phyloP scores from a whole-genome alignment of 2,888 invertebrate species.

The Ophioninae sp. region DNA sequence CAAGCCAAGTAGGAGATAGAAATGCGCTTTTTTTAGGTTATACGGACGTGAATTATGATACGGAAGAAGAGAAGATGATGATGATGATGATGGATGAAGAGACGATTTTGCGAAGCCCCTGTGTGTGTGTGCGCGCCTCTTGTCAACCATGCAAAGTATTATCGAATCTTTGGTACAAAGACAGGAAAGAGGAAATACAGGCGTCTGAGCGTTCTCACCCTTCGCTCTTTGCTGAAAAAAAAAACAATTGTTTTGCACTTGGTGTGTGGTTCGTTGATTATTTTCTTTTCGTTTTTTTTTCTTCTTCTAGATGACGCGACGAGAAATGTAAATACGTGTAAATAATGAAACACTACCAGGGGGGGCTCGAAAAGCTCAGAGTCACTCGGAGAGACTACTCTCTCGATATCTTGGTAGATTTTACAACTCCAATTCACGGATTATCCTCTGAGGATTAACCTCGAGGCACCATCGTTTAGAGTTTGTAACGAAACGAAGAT shows the following conservation, averaged over 20 bases:
- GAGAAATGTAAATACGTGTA: constrained; percentile 77
- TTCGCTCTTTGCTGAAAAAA: constrained; percentile 12
- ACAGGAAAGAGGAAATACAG: constrained; percentile 6
- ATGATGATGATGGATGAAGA: constrained; percentile 10
- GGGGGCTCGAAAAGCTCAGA: constrained; percentile 22
- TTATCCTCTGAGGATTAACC: constrained; percentile 32
- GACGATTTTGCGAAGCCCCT: constrained; percentile 13
- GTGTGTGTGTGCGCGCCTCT: constrained; percentile 10
- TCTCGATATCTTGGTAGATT: constrained; percentile 33
- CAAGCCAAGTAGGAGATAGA: constrained; percentile 32
- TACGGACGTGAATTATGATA: constrained; percentile 29
- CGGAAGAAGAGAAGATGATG: constrained; percentile 28
- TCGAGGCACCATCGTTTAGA: constrained; percentile 64
- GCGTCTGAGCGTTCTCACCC: constrained; percentile 7
- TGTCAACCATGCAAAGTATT: constrained; percentile 19
- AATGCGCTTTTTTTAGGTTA: constrained; percentile 56
- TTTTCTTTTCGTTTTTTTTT: constrained; percentile 67
- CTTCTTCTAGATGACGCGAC: constrained; percentile 61
- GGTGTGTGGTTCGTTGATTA: constrained; percentile 16
- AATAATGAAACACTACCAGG: constrained; percentile 71
- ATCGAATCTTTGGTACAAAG: constrained; percentile 26
- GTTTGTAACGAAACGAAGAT: constrained; percentile 76
- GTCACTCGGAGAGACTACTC: constrained; percentile 18
- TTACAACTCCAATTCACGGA: constrained; percentile 34
- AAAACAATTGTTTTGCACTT: constrained; percentile 32